Evolutionary conservation across 1,140 invertebrate genomes (phyloP), one percentile per base, ranked within the genome.

Genomic region (Rhynchophorus ferrugineus): DNA sequence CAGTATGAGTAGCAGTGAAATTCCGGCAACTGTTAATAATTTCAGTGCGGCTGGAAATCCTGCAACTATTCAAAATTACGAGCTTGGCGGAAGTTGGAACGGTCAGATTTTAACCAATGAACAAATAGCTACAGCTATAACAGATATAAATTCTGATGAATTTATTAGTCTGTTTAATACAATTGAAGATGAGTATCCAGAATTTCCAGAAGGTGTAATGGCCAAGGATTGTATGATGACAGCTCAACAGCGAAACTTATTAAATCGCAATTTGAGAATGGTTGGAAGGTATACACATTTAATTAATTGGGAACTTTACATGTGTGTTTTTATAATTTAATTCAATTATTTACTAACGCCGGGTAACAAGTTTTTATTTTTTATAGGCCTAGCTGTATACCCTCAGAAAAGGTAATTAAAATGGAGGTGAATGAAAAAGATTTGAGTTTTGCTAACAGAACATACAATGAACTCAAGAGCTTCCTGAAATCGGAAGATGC

Each of bases 371-470:
- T 7, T 33, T 29, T 22, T 18, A 29, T 51, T n/a, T n/a, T n/a
- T n/a, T n/a, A n/a, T n/a, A n/a, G n/a, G n/a, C n/a, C n/a, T n/a
- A n/a, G n/a, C n/a, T n/a, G n/a, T n/a, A n/a, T n/a, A n/a, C n/a
- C n/a, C n/a, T n/a, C 24, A 14, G 21, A 18, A 3, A 49, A 24
- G 5, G 16, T 54, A 2, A 39, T 58, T 1, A 61, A 59, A 56
- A 42, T 52, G 68, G 24, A 78, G 75, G 59, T 68, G 70, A 2
- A 63, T 62, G 14, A 33, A 45, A 34, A 55, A 37, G 63, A 65
- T 8, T 43, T 51, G 33, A 29, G 18, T 3, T 51, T 56, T 19
- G 55, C 60, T 1, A 47, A 54, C n/a, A 47, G 54, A 21, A 58
- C 52, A 9, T 37, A 57, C 2, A 34, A 46, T 3, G 61, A 65